Evolutionary conservation across 2,888 invertebrate species (phyloP).

Genomic region (Drosophila neotestacea): DNA sequence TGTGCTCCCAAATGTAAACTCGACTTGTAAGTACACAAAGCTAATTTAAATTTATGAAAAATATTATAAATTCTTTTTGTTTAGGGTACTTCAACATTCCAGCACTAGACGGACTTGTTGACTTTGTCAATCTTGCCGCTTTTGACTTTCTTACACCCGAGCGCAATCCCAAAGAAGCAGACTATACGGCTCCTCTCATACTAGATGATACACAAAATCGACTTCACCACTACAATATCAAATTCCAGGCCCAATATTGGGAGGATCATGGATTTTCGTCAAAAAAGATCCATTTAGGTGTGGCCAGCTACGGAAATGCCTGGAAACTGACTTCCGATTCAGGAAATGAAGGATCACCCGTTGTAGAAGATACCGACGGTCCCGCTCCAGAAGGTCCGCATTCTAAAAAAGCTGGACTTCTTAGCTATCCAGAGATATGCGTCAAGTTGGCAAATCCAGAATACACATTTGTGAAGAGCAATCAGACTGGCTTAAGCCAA

Average conservation of each 20-base stretch:
- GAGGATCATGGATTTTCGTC: conserved; percentile 87
- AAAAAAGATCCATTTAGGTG: conserved; percentile 89
- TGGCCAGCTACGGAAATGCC: conserved; percentile 90
- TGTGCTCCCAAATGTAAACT: conserved; percentile 92
- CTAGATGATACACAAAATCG: conserved; percentile 88
- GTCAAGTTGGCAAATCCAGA: conserved; percentile 89
- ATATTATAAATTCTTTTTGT: not conserved
- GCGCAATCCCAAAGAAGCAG: conserved; percentile 91
- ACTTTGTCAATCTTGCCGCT: conserved; percentile 91
- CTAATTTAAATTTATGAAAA: not conserved
- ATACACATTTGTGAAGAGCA: conserved; percentile 87
- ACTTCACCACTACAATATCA: conserved; percentile 88
- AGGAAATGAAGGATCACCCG: conserved; percentile 91
- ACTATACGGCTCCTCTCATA: conserved; percentile 91
- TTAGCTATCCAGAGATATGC: conserved; percentile 93
- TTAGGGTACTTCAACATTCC: conserved; percentile 92
- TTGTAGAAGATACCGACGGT: conserved; percentile 88
- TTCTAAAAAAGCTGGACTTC: conserved; percentile 89
- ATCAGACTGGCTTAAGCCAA: conserved; percentile 88
- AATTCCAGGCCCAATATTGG: conserved; percentile 89
- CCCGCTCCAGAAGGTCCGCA: conserved; percentile 90
- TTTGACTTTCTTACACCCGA: conserved; percentile 92
- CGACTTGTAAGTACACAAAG: conserved; percentile 87
- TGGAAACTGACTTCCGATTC: conserved; percentile 92
- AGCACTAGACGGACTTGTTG: conserved; percentile 90